Percentiles rank a stretch among this genome's conserved stretches.
These are phyloP conservation scores for Colossoma macropomum DNA, from an alignment of 2,113 vertebrate species.

Conservation along the genomic window DNA sequence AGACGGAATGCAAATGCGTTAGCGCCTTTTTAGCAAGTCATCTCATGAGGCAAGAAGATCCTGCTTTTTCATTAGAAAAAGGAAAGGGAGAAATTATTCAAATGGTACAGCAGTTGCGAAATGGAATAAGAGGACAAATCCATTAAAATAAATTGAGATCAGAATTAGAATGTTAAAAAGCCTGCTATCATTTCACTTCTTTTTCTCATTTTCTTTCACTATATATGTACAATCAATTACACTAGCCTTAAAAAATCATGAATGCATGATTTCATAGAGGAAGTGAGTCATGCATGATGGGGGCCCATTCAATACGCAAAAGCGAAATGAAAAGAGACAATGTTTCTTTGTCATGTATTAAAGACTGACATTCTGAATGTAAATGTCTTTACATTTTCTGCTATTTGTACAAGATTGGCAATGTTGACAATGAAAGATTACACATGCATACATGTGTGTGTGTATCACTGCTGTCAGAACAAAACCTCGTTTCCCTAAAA, in stretches of 20 bases:
- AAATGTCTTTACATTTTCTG: no score
- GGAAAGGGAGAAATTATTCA: slow-evolving; percentile 63
- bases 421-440: no score
- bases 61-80: slow-evolving; percentile 56
- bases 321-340: neutral
- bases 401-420: no score
- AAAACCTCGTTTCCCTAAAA: no score
- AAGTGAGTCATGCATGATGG: neutral
- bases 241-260: neutral
- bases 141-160: slow-evolving; percentile 37
- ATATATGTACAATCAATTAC: slow-evolving; percentile 1
- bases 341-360: no score
- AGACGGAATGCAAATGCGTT: slow-evolving; percentile 17
- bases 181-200: neutral
- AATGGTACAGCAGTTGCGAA: slow-evolving; percentile 50
- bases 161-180: slow-evolving; percentile 15
- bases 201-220: neutral
- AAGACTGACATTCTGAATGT: no score
- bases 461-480: no score
- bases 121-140: slow-evolving; percentile 13
- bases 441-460: no score
- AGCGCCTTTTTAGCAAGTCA: neutral
- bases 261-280: neutral
- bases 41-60: slow-evolving; percentile 59
- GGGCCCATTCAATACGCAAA: neutral